Percentiles rank a stretch among this genome's conserved stretches.
These are phyloP conservation scores for Drusus annulatus DNA, from an alignment of 1,140 invertebrate genomes.

Conservation along the genomic window DNA sequence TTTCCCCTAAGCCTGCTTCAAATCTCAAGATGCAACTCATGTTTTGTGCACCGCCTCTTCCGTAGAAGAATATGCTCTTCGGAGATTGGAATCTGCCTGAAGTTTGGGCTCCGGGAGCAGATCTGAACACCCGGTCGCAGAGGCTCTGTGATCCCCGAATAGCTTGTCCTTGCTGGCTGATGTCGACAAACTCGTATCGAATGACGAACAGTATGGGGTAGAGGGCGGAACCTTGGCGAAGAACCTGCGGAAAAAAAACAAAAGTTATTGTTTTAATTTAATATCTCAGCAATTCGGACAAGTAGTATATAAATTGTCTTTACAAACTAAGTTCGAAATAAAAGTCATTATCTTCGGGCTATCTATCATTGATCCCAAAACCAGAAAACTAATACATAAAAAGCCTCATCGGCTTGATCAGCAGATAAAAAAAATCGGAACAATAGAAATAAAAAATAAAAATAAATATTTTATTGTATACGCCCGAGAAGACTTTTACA, in stretches of 20 bases:
- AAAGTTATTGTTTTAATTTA: background rate
- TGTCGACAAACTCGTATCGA: conserved; percentile 84
- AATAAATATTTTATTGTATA: no score
- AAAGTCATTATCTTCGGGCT: no score
- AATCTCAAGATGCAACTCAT: conserved; percentile 84
- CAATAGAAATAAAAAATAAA: no score
- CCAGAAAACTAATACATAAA: no score
- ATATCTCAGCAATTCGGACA: no score
- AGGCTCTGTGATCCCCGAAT: conserved; percentile 70
- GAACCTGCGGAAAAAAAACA: conserved; percentile 67
- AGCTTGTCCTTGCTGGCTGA: conserved; percentile 76
- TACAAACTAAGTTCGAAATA: no score
- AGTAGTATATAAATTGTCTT: no score
- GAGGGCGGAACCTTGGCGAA: conserved; percentile 83
- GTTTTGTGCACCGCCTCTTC: conserved; percentile 83
- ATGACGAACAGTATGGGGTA: conserved; percentile 84
- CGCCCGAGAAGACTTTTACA: no score
- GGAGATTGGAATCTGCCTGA: conserved; percentile 82
- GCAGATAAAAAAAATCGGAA: no score
- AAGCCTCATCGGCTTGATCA: no score
- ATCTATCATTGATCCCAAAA: no score
- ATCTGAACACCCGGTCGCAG: conserved; percentile 76
- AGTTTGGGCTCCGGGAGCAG: conserved; percentile 62
- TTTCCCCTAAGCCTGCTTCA: conserved; percentile 77
- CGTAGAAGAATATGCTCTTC: conserved; percentile 86